A percentile compares a stretch with the other conserved stretches of the same genome.
phyloP scores from a whole-genome alignment of 2,797 vertebrate genomes.

The Lepilemur septentrionalis region DNA sequence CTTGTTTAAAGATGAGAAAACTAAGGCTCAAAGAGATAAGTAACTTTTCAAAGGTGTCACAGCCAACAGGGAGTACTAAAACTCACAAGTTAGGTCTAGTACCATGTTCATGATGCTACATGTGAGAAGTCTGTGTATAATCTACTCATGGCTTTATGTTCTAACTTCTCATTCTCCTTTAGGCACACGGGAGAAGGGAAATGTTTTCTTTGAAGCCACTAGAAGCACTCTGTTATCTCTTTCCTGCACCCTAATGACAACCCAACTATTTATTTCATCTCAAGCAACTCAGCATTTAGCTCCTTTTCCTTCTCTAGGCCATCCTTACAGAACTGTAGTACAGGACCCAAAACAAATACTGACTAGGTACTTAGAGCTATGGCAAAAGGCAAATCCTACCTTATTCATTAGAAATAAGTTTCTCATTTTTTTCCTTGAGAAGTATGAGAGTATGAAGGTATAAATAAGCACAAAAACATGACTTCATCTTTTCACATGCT shows the following conservation, averaged over 20 bases:
- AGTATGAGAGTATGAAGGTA: not conserved
- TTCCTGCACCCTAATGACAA: not conserved
- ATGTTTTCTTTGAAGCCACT: not conserved
- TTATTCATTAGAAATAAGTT: not conserved
- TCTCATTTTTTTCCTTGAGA: not conserved
- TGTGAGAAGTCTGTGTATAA: not conserved
- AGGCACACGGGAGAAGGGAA: not conserved
- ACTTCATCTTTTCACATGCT: not conserved
- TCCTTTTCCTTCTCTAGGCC: not conserved
- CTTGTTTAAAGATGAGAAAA: not conserved
- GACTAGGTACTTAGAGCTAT: not conserved
- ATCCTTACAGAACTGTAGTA: not conserved
- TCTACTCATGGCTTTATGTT: too few relatives aligned
- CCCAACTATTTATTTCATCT: not conserved
- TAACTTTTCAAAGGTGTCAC: not conserved
- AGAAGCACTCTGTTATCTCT: not conserved
- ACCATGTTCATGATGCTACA: not conserved
- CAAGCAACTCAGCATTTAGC: not conserved
- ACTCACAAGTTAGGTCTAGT: not conserved
- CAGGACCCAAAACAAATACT: not conserved
- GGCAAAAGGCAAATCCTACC: not conserved
- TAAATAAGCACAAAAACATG: not conserved
- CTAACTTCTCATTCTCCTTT: not conserved
- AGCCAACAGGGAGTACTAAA: not conserved
- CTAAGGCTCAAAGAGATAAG: not conserved